Evolutionary conservation across 2,888 invertebrate genomes (phyloP).

Genomic region (Acrobasis repandana): DNA sequence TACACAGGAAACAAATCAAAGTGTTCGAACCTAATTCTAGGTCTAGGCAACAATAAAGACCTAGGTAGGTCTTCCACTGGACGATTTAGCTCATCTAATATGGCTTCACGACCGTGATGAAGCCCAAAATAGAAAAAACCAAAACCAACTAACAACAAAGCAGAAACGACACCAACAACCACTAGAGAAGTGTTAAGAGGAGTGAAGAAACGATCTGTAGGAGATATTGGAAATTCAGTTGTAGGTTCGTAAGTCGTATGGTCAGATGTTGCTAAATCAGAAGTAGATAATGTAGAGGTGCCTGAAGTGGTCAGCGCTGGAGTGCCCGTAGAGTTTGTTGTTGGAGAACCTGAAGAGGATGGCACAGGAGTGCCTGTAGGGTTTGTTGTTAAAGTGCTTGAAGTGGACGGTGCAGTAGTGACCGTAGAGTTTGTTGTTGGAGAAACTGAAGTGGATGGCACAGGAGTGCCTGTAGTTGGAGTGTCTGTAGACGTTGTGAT

Average conservation of each 20-base stretch:
- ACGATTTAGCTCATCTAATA: neutral
- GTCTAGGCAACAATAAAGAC: slow-evolving; percentile 1
- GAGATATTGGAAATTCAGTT: slow-evolving; percentile 1
- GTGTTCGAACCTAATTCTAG: neutral
- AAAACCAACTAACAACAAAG: neutral
- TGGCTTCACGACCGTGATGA: neutral
- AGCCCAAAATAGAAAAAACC: slow-evolving; percentile 12
- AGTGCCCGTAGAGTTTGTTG: too few species aligned
- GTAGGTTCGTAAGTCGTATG: neutral
- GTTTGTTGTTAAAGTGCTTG: too few species aligned
- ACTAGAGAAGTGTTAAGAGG: neutral
- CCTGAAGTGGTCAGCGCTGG: too few species aligned
- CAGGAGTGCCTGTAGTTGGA: too few species aligned
- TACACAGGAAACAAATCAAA: slow-evolving; percentile 4
- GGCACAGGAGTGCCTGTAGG: too few species aligned
- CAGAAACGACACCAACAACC: neutral
- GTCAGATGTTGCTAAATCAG: slow-evolving; percentile 18
- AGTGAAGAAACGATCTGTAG: neutral
- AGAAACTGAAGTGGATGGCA: too few species aligned
- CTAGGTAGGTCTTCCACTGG: neutral
- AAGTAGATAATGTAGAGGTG: neutral
- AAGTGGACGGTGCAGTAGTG: too few species aligned
- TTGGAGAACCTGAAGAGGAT: too few species aligned
- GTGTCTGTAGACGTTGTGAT: too few species aligned
- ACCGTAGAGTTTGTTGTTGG: too few species aligned